Conservation (phyloP, 2,113 vertebrate genomes). For the Scomber colias region DNA sequence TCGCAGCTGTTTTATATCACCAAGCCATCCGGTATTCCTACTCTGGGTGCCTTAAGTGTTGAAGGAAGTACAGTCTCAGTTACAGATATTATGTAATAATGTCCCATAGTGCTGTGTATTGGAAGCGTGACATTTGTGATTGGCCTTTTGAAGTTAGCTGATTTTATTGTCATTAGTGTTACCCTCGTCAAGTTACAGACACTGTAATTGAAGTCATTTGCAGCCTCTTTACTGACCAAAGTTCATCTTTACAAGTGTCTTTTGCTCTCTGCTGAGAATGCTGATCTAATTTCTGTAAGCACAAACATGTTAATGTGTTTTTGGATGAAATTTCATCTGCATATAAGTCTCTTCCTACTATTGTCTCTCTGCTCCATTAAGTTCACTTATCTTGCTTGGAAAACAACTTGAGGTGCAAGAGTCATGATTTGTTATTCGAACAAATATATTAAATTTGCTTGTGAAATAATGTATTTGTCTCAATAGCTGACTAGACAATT, state of each 20-base stretch:
- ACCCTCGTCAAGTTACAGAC: conserved; percentile 25
- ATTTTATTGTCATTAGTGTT: conserved; percentile 38
- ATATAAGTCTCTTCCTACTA: conserved; percentile 18
- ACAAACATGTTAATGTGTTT: conserved; percentile 31
- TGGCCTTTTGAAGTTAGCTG: conserved; percentile 16
- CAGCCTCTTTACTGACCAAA: conserved; percentile 11
- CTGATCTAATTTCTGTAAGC: too few relatives aligned
- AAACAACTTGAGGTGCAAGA: neutral
- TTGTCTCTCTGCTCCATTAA: neutral
- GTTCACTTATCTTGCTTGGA: neutral
- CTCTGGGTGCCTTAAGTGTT: conserved; percentile 45
- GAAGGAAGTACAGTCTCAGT: conserved; percentile 53
- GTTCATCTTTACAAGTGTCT: conserved; percentile 13
- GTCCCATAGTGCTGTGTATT: conserved; percentile 13
- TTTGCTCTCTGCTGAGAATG: conserved; percentile 19
- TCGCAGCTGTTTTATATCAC: neutral
- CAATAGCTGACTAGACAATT: neutral
- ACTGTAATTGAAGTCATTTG: conserved; percentile 57
- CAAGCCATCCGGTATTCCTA: neutral
- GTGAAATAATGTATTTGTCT: neutral
- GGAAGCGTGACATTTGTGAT: neutral
- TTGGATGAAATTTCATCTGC: conserved; percentile 73
- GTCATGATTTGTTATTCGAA: neutral
- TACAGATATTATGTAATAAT: conserved; percentile 58
- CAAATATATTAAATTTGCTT: neutral